Evolutionary conservation across 1,140 invertebrate species (phyloP).

Genomic region (Zelostemma sp.): DNA sequence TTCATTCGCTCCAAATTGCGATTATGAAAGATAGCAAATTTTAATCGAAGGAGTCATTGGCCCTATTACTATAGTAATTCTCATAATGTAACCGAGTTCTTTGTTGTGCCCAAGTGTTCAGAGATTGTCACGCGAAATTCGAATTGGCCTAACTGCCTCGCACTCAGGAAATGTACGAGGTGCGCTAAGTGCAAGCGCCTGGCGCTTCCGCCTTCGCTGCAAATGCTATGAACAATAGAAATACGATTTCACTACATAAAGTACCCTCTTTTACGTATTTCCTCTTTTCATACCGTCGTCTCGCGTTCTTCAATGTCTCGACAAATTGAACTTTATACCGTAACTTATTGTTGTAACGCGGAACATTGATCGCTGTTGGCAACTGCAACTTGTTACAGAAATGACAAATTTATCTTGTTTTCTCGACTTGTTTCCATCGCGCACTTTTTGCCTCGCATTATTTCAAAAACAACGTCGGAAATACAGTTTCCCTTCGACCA

Average conservation of each 20-base stretch:
- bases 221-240: constrained; percentile 41
- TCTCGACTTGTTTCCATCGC: too few species aligned
- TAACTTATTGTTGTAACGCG: constrained; percentile 10
- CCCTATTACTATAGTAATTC: constrained; percentile 14
- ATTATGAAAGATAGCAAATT: constrained; percentile 13
- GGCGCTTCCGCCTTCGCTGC: constrained; percentile 32
- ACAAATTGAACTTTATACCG: constrained; percentile 24
- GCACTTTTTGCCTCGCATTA: too few species aligned
- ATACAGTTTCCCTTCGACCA: constrained; percentile 7
- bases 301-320: constrained; percentile 24
- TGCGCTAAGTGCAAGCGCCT: constrained; percentile 41
- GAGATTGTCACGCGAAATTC: constrained; percentile 45
- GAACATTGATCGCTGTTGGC: constrained; percentile 26
- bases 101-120: constrained; percentile 35
- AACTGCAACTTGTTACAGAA: too few species aligned
- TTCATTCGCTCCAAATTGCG: constrained; percentile 6
- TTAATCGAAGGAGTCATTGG: constrained; percentile 16
- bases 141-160: constrained; percentile 41
- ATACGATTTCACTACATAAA: constrained; percentile 44
- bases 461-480: too few species aligned
- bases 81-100: constrained; percentile 19
- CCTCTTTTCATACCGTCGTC: constrained; percentile 32
- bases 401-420: too few species aligned
- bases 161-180: constrained; percentile 33
- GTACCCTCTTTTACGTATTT: constrained; percentile 48